Evolutionary conservation across 2,797 vertebrate genomes (phyloP).

Genomic region (Acanthurus leucopareius): DNA sequence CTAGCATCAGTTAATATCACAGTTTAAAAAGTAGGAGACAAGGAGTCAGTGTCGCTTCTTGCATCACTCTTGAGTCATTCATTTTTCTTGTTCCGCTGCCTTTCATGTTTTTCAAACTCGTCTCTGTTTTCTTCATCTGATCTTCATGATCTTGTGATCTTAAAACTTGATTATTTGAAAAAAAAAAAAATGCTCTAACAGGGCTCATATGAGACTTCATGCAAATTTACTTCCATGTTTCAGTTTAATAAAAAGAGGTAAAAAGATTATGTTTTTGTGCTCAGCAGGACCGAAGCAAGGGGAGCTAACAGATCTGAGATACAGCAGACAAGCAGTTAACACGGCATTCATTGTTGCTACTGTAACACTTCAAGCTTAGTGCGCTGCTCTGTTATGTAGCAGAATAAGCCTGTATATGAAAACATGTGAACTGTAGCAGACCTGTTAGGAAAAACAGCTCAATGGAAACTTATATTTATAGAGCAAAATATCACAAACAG

Average conservation of each 20-base stretch:
- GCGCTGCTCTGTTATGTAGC: background rate
- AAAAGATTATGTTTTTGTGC: conserved; percentile 3
- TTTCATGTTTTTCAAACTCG: conserved; percentile 17
- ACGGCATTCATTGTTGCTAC: conserved; percentile 15
- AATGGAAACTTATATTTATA: conserved; percentile 15
- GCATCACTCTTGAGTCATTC: conserved; percentile 52
- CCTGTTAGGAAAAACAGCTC: background rate
- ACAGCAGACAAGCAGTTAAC: conserved; percentile 13
- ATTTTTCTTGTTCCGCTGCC: background rate
- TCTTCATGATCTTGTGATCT: conserved; percentile 12
- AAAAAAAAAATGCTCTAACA: background rate
- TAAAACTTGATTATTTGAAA: background rate
- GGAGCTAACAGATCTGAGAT: conserved; percentile 13
- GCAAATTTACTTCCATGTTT: conserved; percentile 61
- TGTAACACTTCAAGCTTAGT: background rate
- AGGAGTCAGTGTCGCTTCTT: conserved; percentile 25
- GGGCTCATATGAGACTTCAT: background rate
- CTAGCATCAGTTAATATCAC: background rate
- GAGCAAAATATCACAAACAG: conserved; percentile 23
- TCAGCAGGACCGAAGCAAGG: conserved; percentile 34
- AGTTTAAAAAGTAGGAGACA: background rate
- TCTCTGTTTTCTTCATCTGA: conserved; percentile 30
- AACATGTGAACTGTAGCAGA: background rate
- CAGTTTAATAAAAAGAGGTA: conserved; percentile 34
- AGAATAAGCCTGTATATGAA: background rate